Evolutionary conservation across 2,113 vertebrate species (phyloP).

Genomic region (Pithys albifrons): DNA sequence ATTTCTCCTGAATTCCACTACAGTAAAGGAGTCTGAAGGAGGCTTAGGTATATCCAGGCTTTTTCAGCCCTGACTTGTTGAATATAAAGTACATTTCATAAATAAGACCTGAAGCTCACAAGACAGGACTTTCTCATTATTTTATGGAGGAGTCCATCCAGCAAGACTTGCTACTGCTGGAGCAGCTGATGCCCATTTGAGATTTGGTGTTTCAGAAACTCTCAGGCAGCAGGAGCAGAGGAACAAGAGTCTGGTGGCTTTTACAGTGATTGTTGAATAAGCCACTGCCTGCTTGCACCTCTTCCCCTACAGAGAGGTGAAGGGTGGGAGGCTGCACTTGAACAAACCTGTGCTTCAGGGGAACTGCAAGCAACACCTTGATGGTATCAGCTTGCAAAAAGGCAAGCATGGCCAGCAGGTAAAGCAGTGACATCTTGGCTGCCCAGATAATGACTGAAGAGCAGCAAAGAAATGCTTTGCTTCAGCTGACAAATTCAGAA

Average conservation of each 20-base stretch:
- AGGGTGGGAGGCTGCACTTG: neutral
- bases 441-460: neutral
- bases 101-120: neutral
- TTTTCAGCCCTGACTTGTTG: neutral
- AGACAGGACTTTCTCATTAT: neutral
- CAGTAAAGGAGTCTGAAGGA: neutral
- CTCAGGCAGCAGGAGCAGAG: neutral
- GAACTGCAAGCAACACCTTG: neutral
- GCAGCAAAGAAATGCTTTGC: neutral
- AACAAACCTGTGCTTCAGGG: neutral
- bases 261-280: neutral
- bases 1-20: neutral
- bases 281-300: neutral
- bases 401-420: neutral
- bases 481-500: neutral
- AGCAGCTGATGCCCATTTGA: neutral
- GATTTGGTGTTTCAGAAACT: neutral
- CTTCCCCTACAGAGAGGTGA: neutral
- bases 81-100: neutral
- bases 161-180: neutral
- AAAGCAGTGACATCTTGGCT: neutral
- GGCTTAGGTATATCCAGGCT: neutral
- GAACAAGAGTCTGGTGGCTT: neutral
- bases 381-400: neutral
- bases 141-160: neutral